Percentiles rank a stretch among this genome's conserved stretches.
phyloP scores from a whole-genome alignment of 2,797 vertebrate species.

The Sebastes taczanowskii region DNA sequence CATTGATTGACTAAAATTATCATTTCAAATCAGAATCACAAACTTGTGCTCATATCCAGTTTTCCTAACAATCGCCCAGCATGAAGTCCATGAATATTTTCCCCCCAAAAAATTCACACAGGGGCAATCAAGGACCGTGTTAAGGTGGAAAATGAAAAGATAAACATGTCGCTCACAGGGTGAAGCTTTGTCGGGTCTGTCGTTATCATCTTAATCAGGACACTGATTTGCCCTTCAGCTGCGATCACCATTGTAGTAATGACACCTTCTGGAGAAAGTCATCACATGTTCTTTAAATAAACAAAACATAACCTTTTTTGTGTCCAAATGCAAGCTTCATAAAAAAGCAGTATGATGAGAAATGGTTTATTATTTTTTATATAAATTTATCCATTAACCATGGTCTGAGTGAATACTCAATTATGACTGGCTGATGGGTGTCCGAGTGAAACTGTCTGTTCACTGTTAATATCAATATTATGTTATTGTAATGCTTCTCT shows the following conservation, averaged over 20 bases:
- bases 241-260: slow-evolving; percentile 3
- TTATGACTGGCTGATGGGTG: background rate
- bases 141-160: background rate
- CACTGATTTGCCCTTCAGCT: slow-evolving; percentile 24
- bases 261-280: background rate
- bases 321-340: background rate
- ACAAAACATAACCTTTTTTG: background rate
- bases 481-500: too few relatives aligned
- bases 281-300: background rate
- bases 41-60: slow-evolving; percentile 7
- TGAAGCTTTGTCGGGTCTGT: background rate
- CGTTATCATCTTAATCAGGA: slow-evolving; percentile 29
- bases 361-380: background rate
- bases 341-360: background rate
- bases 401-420: background rate
- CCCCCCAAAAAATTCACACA: slow-evolving; percentile 1
- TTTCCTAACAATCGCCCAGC: background rate
- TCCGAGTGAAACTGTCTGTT: too few relatives aligned
- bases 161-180: background rate
- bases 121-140: slow-evolving; percentile 24
- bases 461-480: too few relatives aligned
- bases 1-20: background rate
- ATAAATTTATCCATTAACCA: background rate
- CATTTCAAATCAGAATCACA: background rate
- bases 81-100: slow-evolving; percentile 9